These are phyloP conservation scores for Nysson spinosus DNA, from an alignment of 2,888 invertebrate species.

Conservation along the genomic window DNA sequence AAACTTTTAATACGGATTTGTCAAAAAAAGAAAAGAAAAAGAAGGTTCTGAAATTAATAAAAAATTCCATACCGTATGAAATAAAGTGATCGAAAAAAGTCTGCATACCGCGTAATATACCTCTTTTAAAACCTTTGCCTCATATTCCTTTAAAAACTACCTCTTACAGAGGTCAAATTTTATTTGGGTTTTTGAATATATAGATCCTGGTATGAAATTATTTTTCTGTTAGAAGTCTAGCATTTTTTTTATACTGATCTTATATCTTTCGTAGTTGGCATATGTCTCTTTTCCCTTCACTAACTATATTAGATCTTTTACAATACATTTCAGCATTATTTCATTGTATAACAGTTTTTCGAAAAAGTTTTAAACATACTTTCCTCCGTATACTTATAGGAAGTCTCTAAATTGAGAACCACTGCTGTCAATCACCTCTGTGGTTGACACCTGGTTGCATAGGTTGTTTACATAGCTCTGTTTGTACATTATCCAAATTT, in stretches of 20 bases:
- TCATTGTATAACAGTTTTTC: too few species aligned
- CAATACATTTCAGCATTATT: too few species aligned
- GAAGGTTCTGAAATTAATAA: neutral
- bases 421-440: too few species aligned
- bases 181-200: too few species aligned
- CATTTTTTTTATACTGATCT: too few species aligned
- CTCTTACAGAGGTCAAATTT: too few species aligned
- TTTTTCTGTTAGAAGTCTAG: too few species aligned
- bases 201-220: too few species aligned
- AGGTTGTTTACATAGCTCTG: neutral
- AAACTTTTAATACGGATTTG: conserved; percentile 35
- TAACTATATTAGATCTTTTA: too few species aligned
- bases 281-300: too few species aligned
- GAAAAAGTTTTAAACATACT: too few species aligned
- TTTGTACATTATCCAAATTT: neutral
- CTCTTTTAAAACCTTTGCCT: neutral
- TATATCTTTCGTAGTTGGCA: too few species aligned
- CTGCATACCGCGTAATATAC: neutral
- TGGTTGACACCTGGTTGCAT: neutral
- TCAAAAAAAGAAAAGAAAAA: conserved; percentile 12
- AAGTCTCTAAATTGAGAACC: neutral
- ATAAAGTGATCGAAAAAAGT: conserved; percentile 6
- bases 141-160: neutral
- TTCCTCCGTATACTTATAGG: neutral
- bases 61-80: conserved; percentile 8